Percentiles rank a stretch among this genome's conserved stretches.
These are phyloP conservation scores for Nothobranchius furzeri DNA, from an alignment of 2,113 vertebrate genomes.

Conservation along the genomic window DNA sequence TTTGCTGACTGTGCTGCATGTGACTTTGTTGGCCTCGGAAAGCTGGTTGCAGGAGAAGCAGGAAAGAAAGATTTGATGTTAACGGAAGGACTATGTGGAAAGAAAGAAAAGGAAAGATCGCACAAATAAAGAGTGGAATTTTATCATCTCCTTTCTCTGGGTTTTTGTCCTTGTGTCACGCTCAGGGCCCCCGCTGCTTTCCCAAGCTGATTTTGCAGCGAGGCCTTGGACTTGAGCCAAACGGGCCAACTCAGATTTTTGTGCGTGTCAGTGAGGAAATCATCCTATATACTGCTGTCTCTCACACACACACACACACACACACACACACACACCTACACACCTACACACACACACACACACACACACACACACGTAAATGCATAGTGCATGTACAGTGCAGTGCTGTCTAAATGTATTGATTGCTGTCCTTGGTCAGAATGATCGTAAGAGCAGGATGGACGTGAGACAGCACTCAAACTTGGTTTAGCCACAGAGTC, in stretches of 20 bases:
- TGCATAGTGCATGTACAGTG: neutral
- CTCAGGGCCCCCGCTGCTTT: conserved; percentile 66
- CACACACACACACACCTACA: too few relatives aligned
- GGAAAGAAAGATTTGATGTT: conserved; percentile 42
- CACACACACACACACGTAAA: too few relatives aligned
- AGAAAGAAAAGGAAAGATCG: conserved; percentile 44
- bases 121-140: conserved; percentile 74
- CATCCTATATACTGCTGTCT: conserved; percentile 8
- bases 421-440: conserved; percentile 12
- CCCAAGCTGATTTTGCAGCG: conserved; percentile 74
- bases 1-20: conserved; percentile 21
- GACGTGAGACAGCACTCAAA: conserved; percentile 63
- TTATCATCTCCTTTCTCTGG: conserved; percentile 57
- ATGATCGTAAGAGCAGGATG: conserved; percentile 71
- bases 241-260: conserved; percentile 39
- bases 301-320: conserved; percentile 7
- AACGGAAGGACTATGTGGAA: conserved; percentile 52
- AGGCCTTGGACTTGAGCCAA: conserved; percentile 60
- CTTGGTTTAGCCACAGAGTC: conserved; percentile 32
- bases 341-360: neutral
- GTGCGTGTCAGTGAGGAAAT: conserved; percentile 30
- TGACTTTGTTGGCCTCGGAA: conserved; percentile 25
- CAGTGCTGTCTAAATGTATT: conserved; percentile 13
- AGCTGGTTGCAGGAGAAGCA: conserved; percentile 29
- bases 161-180: conserved; percentile 57